A percentile compares a stretch with the other conserved stretches of the same genome.
phyloP scores from a whole-genome alignment of 1,140 invertebrate species.

The Sinella curviseta region DNA sequence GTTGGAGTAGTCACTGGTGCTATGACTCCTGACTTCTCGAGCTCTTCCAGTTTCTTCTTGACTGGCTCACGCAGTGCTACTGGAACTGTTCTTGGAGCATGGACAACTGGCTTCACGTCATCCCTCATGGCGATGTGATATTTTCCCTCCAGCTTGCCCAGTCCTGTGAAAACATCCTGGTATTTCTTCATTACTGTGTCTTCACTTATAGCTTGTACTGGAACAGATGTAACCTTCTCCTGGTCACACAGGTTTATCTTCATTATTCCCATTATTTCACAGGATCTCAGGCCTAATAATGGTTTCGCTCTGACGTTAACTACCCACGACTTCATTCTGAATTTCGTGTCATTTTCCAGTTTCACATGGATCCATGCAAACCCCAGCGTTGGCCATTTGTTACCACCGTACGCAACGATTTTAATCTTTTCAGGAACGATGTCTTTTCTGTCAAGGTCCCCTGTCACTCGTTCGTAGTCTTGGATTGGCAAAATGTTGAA shows the following conservation, averaged over 20 bases:
- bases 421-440: not conserved
- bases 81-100: conserved; percentile 50
- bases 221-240: not conserved
- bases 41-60: conserved; percentile 46
- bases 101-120: conserved; percentile 28
- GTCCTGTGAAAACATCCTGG: conserved; percentile 26
- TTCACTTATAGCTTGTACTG: not conserved
- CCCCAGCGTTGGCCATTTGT: not conserved
- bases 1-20: conserved; percentile 51
- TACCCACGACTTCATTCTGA: not conserved
- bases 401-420: not conserved
- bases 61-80: conserved; percentile 48
- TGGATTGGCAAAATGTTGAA: not conserved
- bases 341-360: not conserved
- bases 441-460: not conserved
- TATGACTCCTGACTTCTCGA: conserved; percentile 47
- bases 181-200: not conserved
- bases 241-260: conserved; percentile 24
- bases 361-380: not conserved
- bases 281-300: conserved; percentile 10
- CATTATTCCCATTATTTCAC: conserved; percentile 20
- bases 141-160: conserved; percentile 29
- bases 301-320: not conserved
- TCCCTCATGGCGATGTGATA: conserved; percentile 25
- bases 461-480: not conserved